These are phyloP conservation scores for Sylvietta virens DNA, from an alignment of 2,113 vertebrate species.

Conservation along the genomic window DNA sequence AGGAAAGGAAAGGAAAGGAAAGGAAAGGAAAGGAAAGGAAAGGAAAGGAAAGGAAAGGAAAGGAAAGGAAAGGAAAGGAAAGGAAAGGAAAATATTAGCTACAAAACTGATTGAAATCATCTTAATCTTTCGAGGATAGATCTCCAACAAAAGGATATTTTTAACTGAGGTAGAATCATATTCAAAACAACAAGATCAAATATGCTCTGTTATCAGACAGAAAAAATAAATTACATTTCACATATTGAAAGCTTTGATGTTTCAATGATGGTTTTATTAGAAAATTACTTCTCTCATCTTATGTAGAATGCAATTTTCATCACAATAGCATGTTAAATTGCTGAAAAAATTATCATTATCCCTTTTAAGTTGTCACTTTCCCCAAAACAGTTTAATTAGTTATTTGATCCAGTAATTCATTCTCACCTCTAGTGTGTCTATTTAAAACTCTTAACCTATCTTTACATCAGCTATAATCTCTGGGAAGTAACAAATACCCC, in stretches of 20 bases:
- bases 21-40: no score
- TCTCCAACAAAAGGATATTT: neutral
- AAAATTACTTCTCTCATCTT: constrained; percentile 23
- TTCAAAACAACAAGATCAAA: constrained; percentile 10
- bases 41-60: no score
- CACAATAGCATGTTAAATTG: constrained; percentile 3
- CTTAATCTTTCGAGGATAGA: neutral
- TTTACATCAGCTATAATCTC: neutral
- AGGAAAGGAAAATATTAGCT: neutral
- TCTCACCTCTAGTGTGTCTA: neutral
- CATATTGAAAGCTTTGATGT: constrained; percentile 23
- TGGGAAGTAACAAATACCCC: neutral
- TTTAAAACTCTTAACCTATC: neutral
- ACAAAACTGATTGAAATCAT: neutral
- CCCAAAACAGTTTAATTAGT: constrained; percentile 37
- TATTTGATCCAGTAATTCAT: constrained; percentile 32
- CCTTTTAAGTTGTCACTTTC: constrained; percentile 8
- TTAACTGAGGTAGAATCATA: constrained; percentile 19
- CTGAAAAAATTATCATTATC: constrained; percentile 17
- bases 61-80: neutral
- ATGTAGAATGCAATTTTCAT: constrained; percentile 2
- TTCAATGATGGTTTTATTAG: neutral
- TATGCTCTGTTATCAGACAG: neutral
- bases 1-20: no score
- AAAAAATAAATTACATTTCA: constrained; percentile 21